Evolutionary conservation across 2,888 invertebrate genomes (phyloP).

Genomic region (Melipona beecheii): DNA sequence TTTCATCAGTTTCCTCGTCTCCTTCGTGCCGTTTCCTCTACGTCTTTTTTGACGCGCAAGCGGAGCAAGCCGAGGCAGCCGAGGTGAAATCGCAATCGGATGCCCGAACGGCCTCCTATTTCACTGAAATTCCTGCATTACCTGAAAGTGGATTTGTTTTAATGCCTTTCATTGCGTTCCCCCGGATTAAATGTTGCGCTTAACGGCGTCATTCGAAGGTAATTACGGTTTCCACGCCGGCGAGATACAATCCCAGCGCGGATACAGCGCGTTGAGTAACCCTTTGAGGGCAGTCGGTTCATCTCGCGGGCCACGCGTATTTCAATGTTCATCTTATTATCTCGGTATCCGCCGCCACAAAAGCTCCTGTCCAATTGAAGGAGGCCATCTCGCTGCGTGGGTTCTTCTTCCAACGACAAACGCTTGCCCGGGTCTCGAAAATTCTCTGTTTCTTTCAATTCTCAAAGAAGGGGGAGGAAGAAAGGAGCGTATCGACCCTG

Average conservation of each 20-base stretch:
- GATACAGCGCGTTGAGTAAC: conserved; percentile 30
- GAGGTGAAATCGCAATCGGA: conserved; percentile 30
- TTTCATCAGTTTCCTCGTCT: neutral
- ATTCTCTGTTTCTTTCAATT: neutral
- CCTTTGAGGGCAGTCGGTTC: conserved; percentile 42
- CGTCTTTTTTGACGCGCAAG: conserved; percentile 5
- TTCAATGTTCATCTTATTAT: conserved; percentile 47
- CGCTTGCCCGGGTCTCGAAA: neutral
- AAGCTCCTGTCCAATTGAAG: conserved; percentile 28
- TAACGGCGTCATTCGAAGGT: conserved; percentile 53
- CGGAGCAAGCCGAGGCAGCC: neutral
- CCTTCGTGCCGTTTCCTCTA: neutral
- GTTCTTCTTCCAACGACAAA: neutral
- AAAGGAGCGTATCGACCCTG: neutral
- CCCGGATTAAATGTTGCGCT: conserved; percentile 57
- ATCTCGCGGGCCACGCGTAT: conserved; percentile 24
- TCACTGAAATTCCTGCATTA: conserved; percentile 50
- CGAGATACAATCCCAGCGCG: conserved; percentile 36
- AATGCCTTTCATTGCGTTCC: conserved; percentile 53
- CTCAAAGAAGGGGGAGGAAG: neutral
- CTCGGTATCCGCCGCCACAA: conserved; percentile 19
- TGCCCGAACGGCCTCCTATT: conserved; percentile 14
- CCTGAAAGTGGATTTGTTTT: conserved; percentile 49
- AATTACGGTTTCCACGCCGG: conserved; percentile 48
- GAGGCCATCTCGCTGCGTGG: no score